These are phyloP conservation scores for Ptychobarbus kaznakovi DNA, from an alignment of 2,797 vertebrate genomes.

Conservation along the genomic window DNA sequence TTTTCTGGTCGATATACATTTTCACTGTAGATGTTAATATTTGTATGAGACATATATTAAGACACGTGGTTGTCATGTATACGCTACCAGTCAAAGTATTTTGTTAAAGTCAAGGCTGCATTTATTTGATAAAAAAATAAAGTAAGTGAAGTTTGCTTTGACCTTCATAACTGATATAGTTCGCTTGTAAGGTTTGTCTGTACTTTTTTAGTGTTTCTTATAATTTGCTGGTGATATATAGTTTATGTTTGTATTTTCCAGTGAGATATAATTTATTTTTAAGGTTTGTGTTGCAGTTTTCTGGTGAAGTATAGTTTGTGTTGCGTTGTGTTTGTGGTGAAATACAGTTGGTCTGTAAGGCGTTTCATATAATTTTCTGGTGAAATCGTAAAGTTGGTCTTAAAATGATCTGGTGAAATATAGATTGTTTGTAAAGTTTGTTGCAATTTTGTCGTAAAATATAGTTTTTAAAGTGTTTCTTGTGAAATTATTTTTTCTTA, in stretches of 20 bases:
- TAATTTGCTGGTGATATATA: not conserved
- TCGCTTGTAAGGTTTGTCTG: not conserved
- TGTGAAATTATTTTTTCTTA: not conserved
- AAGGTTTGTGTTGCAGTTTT: not conserved
- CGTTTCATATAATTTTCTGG: no score
- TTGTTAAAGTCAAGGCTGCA: not conserved
- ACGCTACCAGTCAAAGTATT: not conserved
- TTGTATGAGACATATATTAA: not conserved
- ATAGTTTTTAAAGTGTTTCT: no score
- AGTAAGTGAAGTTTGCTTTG: not conserved
- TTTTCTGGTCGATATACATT: conserved; percentile 10
- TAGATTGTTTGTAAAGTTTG: not conserved
- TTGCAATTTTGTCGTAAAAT: no score
- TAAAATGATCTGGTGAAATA: not conserved
- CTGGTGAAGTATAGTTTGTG: not conserved
- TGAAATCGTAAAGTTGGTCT: not conserved
- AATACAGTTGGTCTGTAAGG: not conserved
- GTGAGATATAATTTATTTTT: not conserved
- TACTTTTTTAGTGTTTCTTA: not conserved
- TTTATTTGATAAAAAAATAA: not conserved
- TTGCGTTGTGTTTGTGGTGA: not conserved
- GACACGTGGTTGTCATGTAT: not conserved
- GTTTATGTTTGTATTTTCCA: not conserved
- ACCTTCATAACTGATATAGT: not conserved
- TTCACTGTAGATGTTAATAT: not conserved